Percentiles rank a stretch among this genome's conserved stretches.
phyloP scores from a whole-genome alignment of 2,888 invertebrate genomes.

The Sisyra terminalis region DNA sequence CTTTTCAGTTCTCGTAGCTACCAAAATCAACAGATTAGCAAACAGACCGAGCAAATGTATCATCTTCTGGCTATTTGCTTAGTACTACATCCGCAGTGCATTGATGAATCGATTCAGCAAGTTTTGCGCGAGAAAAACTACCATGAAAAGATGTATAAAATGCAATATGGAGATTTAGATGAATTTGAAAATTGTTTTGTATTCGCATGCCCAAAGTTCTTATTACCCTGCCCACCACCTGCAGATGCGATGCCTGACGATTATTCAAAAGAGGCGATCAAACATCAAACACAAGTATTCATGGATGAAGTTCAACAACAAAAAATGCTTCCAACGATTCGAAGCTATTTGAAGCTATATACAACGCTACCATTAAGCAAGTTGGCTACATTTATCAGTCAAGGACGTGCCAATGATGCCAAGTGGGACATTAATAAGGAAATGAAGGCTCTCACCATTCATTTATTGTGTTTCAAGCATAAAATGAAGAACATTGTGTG shows the following conservation, averaged over 20 bases:
- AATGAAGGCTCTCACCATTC: conserved; percentile 69
- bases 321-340: conserved; percentile 85
- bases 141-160: conserved; percentile 93
- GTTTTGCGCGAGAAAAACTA: conserved; percentile 74
- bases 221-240: conserved; percentile 80
- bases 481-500: conserved; percentile 98
- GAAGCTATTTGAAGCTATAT: conserved; percentile 91
- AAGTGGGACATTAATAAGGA: conserved; percentile 57
- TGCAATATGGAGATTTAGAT: conserved; percentile 83
- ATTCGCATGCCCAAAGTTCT: conserved; percentile 92
- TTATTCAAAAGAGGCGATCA: conserved; percentile 73
- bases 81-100: conserved; percentile 93
- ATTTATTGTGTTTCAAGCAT: conserved; percentile 94
- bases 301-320: conserved; percentile 97
- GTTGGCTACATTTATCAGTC: conserved; percentile 83
- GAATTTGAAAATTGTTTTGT: conserved; percentile 90
- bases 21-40: conserved; percentile 94
- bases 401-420: conserved; percentile 27
- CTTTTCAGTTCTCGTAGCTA: conserved; percentile 82
- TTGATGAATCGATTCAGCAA: conserved; percentile 94
- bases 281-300: conserved; percentile 81
- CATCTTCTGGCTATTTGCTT: conserved; percentile 89
- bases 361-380: conserved; percentile 90
- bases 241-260: conserved; percentile 60
- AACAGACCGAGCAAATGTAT: conserved; percentile 99